Evolutionary conservation across 2,888 invertebrate genomes (phyloP).

Genomic region (Siphlonurus alternatus): DNA sequence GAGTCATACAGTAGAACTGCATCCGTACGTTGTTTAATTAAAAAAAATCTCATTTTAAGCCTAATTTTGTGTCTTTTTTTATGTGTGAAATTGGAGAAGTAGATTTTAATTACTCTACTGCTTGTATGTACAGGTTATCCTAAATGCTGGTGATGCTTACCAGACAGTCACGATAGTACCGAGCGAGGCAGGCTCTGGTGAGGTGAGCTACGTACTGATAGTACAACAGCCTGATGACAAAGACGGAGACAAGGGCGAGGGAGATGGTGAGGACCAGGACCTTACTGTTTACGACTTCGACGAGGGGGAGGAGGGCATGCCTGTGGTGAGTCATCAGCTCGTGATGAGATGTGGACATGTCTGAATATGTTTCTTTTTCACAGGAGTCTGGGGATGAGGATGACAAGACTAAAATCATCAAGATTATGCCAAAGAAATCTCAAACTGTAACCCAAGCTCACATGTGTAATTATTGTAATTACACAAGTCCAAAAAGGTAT

Average conservation of each 20-base stretch:
- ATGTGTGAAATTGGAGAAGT: no score
- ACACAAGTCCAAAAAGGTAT: constrained; percentile 71
- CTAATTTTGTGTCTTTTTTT: no score
- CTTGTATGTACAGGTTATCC: constrained; percentile 25
- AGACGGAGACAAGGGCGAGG: constrained; percentile 31
- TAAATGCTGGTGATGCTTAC: constrained; percentile 43
- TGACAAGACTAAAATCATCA: constrained; percentile 43
- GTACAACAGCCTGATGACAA: constrained; percentile 55
- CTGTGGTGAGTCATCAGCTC: constrained; percentile 17
- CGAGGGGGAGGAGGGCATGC: constrained; percentile 40
- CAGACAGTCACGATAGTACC: constrained; percentile 76
- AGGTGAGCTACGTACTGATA: constrained; percentile 76
- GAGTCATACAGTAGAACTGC: background rate
- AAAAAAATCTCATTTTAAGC: no score
- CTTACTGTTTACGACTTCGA: constrained; percentile 60
- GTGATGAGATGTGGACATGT: background rate
- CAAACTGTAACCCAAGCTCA: constrained; percentile 48
- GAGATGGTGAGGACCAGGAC: constrained; percentile 31
- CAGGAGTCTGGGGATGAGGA: constrained; percentile 44
- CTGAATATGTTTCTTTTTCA: constrained; percentile 14
- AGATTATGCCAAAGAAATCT: constrained; percentile 41
- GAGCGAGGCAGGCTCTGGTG: constrained; percentile 54
- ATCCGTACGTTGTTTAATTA: background rate
- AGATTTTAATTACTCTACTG: background rate
- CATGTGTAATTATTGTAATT: constrained; percentile 81